These are phyloP conservation scores for Porites lutea DNA, from an alignment of 64 coral and sea anemone genomes.

Conservation along the genomic window DNA sequence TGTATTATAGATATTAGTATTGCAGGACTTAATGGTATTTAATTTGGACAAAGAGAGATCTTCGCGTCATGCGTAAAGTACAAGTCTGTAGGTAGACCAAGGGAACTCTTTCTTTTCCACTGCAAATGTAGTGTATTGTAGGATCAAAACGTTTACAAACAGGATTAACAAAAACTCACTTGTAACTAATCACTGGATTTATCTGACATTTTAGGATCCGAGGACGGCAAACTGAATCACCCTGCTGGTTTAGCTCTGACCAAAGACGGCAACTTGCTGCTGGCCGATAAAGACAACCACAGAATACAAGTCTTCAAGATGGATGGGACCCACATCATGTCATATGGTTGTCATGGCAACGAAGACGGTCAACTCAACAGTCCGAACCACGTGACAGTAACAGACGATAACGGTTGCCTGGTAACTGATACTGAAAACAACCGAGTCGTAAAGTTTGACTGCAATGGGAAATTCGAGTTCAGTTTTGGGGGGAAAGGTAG, in stretches of 20 bases:
- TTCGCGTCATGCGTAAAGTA: too few relatives aligned
- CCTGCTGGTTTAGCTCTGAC: slow-evolving; percentile 80
- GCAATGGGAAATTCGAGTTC: slow-evolving; percentile 65
- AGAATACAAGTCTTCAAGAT: slow-evolving; percentile 90
- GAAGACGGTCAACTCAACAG: slow-evolving; percentile 79
- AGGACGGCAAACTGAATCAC: slow-evolving; percentile 76
- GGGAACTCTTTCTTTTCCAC: too few relatives aligned
- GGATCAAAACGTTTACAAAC: too few relatives aligned
- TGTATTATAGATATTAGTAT: too few relatives aligned
- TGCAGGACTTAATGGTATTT: too few relatives aligned
- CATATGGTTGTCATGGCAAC: slow-evolving; percentile 78
- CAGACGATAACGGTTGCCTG: slow-evolving; percentile 81
- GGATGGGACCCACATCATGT: slow-evolving; percentile 71
- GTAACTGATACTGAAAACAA: slow-evolving; percentile 94
- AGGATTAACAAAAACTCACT: not conserved
- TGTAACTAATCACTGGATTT: not conserved
- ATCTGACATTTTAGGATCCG: slow-evolving; percentile 40
- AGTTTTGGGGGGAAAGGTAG: slow-evolving; percentile 77
- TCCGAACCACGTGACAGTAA: slow-evolving; percentile 83
- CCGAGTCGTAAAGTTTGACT: slow-evolving; percentile 87
- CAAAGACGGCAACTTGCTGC: slow-evolving; percentile 68
- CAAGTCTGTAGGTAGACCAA: too few relatives aligned
- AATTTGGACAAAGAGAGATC: too few relatives aligned
- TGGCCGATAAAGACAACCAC: slow-evolving; percentile 93
- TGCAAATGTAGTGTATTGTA: too few relatives aligned